A percentile compares a stretch with the other conserved stretches of the same genome.
Conservation (phyloP, 1,140 invertebrate genomes). For the Charaxes varanes region DNA sequence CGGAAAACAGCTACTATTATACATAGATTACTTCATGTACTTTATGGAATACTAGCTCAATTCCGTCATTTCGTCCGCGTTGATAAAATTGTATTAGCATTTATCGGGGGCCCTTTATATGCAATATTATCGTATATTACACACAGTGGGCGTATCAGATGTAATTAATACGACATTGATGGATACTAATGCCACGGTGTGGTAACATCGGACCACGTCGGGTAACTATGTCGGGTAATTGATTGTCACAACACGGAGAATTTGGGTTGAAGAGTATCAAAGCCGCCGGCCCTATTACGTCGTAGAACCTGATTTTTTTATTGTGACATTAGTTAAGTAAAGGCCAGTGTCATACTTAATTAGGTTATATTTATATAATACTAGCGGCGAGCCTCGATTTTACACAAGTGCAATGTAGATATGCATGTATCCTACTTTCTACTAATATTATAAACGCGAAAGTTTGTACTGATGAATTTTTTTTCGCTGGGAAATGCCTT, state of each 20-base stretch:
- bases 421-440: too few relatives aligned
- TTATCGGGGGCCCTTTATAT: slow-evolving; percentile 5
- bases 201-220: slow-evolving; percentile 34
- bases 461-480: too few relatives aligned
- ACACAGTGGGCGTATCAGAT: slow-evolving; percentile 39
- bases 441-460: too few relatives aligned
- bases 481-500: too few relatives aligned
- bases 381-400: too few relatives aligned
- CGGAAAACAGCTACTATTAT: too few relatives aligned
- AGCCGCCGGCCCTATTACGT: slow-evolving; percentile 9
- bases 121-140: slow-evolving; percentile 16
- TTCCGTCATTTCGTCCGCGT: too few relatives aligned
- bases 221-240: slow-evolving; percentile 48
- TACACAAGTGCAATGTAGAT: too few relatives aligned
- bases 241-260: slow-evolving; percentile 50
- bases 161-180: slow-evolving; percentile 66
- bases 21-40: too few relatives aligned
- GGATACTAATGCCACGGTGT: slow-evolving; percentile 61
- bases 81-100: slow-evolving; percentile 6
- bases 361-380: slow-evolving; percentile 1
- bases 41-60: too few relatives aligned
- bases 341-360: not conserved
- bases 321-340: not conserved
- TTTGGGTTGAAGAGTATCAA: slow-evolving; percentile 19
- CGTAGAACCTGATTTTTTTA: slow-evolving; percentile 4